Evolutionary conservation across 23 tunicate species (phyloP).

Genomic region (Clavelina lepadiformis): DNA sequence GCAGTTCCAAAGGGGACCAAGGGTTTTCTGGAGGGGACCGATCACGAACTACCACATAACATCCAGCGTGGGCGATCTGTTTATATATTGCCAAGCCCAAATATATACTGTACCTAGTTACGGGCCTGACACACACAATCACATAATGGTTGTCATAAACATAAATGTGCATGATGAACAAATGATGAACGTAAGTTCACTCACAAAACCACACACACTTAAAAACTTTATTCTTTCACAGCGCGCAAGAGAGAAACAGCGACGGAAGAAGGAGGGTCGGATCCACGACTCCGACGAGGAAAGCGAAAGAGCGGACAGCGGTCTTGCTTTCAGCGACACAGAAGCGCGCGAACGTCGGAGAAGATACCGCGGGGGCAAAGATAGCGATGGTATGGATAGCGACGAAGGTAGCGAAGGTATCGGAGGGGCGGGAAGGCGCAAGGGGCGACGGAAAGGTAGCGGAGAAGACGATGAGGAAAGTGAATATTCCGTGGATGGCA

Average conservation of each 20-base stretch:
- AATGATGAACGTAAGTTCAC: background rate
- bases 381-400: constrained; percentile 38
- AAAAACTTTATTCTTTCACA: background rate
- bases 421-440: constrained; percentile 29
- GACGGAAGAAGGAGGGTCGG: constrained; percentile 30
- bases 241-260: constrained; percentile 56
- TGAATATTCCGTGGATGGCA: constrained; percentile 34
- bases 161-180: too few relatives aligned
- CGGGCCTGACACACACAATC: too few relatives aligned
- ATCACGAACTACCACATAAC: too few relatives aligned
- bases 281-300: constrained; percentile 58
- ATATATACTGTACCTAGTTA: too few relatives aligned
- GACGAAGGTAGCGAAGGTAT: constrained; percentile 43
- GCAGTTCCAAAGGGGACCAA: too few relatives aligned
- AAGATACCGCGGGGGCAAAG: constrained; percentile 33
- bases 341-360: constrained; percentile 77
- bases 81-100: too few relatives aligned
- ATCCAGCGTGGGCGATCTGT: too few relatives aligned
- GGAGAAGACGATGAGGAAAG: constrained; percentile 42
- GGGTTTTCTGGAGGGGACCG: too few relatives aligned
- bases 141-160: too few relatives aligned
- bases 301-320: constrained; percentile 66
- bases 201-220: background rate
- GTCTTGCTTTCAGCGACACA: constrained; percentile 79
- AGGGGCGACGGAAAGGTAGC: constrained; percentile 24